Percentiles rank a stretch among this genome's conserved stretches.
These are phyloP conservation scores for Xanthia togata DNA, from an alignment of 2,888 invertebrate species.

Conservation along the genomic window DNA sequence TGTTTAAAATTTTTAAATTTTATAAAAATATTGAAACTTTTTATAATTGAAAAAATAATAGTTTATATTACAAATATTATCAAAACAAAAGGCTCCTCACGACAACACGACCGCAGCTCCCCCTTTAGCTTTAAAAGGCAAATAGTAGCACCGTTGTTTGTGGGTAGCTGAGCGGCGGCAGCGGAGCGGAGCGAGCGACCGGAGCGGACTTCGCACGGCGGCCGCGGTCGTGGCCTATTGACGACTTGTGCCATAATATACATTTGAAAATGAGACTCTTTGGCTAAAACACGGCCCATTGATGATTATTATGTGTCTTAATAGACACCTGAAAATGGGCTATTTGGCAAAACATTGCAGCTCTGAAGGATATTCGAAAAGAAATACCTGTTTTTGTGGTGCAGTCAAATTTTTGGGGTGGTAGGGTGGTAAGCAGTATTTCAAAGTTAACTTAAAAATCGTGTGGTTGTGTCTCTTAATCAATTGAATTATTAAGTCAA, in stretches of 20 bases:
- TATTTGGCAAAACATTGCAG: not conserved
- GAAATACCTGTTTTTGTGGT: too few species aligned
- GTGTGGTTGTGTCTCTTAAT: not conserved
- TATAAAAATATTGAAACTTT: not conserved
- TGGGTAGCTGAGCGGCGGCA: conserved; percentile 63
- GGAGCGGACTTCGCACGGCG: conserved; percentile 60
- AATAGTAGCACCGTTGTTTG: conserved; percentile 67
- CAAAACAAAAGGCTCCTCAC: conserved; percentile 52
- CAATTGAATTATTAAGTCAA: not conserved
- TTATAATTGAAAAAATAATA: conserved; percentile 13
- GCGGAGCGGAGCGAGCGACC: conserved; percentile 60
- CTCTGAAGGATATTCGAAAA: not conserved
- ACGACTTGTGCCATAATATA: conserved; percentile 60
- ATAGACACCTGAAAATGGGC: not conserved
- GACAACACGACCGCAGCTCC: conserved; percentile 52
- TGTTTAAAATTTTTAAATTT: not conserved
- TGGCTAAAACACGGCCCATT: conserved; percentile 5
- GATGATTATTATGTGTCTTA: not conserved
- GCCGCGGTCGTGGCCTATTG: conserved; percentile 74
- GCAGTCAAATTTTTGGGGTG: not conserved
- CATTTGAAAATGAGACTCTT: not conserved
- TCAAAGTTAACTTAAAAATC: not conserved
- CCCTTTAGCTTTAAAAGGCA: conserved; percentile 56
- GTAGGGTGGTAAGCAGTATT: conserved; percentile 4
- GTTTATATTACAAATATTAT: conserved; percentile 58